Conservation (phyloP, 2,113 vertebrate genomes). For the Cyanocitta stelleri region DNA sequence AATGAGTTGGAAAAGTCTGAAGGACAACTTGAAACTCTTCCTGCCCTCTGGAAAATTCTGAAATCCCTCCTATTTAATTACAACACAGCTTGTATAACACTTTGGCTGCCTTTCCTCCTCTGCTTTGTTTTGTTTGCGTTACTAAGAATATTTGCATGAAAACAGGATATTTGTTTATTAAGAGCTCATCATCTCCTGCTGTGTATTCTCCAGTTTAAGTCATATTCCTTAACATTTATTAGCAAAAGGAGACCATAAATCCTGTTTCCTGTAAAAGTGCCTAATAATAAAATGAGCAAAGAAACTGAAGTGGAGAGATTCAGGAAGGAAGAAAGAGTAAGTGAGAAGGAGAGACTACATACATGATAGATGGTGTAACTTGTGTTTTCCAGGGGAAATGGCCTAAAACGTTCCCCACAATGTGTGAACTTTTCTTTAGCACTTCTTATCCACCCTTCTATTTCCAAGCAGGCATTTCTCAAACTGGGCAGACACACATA, state of each 20-base stretch:
- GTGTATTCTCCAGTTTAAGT: conserved; percentile 38
- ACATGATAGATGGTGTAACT: background rate
- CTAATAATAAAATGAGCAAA: conserved; percentile 9
- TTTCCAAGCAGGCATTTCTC: background rate
- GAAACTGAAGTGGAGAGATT: background rate
- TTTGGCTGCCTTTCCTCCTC: conserved; percentile 49
- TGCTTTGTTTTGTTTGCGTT: conserved; percentile 55
- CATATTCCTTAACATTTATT: conserved; percentile 54
- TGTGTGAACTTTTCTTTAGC: background rate
- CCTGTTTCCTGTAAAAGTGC: background rate
- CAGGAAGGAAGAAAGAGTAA: background rate
- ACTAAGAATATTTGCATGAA: conserved; percentile 65
- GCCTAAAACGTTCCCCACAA: background rate
- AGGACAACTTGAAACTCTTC: conserved; percentile 29
- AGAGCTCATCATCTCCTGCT: conserved; percentile 56
- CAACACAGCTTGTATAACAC: conserved; percentile 48
- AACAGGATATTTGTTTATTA: conserved; percentile 63
- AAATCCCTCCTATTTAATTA: conserved; percentile 43
- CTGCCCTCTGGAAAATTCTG: conserved; percentile 42
- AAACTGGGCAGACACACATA: background rate
- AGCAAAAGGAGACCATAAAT: conserved; percentile 43
- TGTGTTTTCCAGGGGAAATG: background rate
- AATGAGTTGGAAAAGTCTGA: conserved; percentile 28
- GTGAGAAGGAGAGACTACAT: background rate
- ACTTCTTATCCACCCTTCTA: background rate